Evolutionary conservation across 1,140 invertebrate genomes (phyloP).

Genomic region (Heterodera carotae): DNA sequence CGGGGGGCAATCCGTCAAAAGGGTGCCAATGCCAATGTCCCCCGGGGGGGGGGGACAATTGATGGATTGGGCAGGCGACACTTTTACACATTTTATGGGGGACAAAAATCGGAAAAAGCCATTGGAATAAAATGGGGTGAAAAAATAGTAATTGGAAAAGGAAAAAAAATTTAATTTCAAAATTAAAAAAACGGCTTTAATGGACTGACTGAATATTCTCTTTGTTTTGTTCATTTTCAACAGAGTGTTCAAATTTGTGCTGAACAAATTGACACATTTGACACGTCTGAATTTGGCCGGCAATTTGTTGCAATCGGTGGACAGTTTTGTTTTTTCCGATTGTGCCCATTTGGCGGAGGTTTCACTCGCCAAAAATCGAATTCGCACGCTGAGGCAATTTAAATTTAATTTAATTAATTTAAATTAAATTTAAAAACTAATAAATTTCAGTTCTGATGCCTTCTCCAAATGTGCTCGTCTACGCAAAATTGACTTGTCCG

Average conservation of each 20-base stretch:
- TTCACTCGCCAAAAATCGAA: constrained; percentile 49
- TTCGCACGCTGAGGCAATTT: constrained; percentile 32
- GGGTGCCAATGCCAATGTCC: neutral
- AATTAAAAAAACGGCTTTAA: constrained; percentile 21
- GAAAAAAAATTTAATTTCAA: neutral
- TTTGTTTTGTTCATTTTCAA: constrained; percentile 26
- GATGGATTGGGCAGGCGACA: neutral
- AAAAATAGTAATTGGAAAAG: neutral
- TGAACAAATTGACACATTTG: constrained; percentile 58
- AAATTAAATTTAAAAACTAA: neutral
- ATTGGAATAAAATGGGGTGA: neutral
- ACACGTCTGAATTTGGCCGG: constrained; percentile 42
- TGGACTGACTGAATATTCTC: too few relatives aligned
- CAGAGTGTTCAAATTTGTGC: constrained; percentile 55
- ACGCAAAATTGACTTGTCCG: constrained; percentile 47
- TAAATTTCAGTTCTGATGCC: constrained; percentile 38
- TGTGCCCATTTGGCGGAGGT: constrained; percentile 44
- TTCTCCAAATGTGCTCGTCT: constrained; percentile 60
- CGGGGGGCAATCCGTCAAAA: too few relatives aligned
- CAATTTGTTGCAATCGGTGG: constrained; percentile 51
- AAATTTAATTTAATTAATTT: constrained; percentile 5
- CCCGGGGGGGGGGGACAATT: neutral
- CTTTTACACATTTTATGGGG: too few relatives aligned
- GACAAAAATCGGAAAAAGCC: neutral
- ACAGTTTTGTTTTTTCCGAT: constrained; percentile 58